Base-by-base conservation (phyloP, 2,888 invertebrate species). In the Mongoloraphidia duomilia region DNA sequence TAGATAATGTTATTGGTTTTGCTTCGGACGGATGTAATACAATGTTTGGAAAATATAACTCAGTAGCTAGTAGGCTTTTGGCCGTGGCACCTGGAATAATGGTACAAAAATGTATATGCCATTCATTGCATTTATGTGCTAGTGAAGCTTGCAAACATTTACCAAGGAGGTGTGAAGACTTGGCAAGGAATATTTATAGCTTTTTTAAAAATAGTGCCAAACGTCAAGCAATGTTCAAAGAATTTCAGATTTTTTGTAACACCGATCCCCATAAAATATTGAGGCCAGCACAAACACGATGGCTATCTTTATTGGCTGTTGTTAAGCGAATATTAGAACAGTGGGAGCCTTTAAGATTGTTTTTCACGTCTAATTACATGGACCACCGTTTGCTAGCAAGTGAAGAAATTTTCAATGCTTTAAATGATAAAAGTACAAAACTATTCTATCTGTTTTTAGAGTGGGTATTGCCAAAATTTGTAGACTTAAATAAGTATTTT, bases 111-210 rank as follows among this genome's bases (percentile, higher is more conserved):
- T 64, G 60, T 40, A 46, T 61, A 13, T 63, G 61, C 41, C 62
- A 64, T 51, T 61, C 60, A 1, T 35, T 59, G 45, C 60, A 61
- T 52, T 47, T 63, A 11, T 62, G 61, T 44, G 60, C 59, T 33
- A 59, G 57, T 49, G 55, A 59, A 46, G 61, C 60, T 6, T 61
- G 59, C 49, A 59, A 62, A 51, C 37, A 45, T 37, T 46, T 62
- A 8, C 62, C 61, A 6, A 26, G 55, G 34, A 39, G 51, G 13
- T 57, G 56, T 49, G 61, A 63, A 56, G 56, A 59, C 42, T 53
- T 62, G 39, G 57, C 59, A 8, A 41, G 59, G 26, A 54, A 59
- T 45, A 49, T 64, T 3, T 61, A 61, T 46, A 57, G 53, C 45
- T 56, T 52, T 44, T 54, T 60, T 8, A 53, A 55, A 11, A 42